A percentile compares a stretch with the other conserved stretches of the same genome.
Conservation (phyloP, 2,113 vertebrate species). For the Suncus etruscus region DNA sequence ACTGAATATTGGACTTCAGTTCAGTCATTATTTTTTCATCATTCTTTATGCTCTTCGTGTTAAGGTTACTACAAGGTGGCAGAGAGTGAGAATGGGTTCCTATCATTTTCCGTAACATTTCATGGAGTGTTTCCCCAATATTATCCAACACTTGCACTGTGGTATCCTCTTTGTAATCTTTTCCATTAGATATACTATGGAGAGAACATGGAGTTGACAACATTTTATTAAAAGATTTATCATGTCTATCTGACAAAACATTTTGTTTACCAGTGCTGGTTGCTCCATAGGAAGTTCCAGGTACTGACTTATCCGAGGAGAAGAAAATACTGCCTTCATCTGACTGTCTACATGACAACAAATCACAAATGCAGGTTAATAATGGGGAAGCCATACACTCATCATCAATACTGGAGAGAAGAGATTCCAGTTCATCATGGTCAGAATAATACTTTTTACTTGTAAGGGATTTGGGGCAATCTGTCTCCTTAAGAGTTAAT, state of each 20-base stretch:
- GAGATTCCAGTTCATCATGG: conserved; percentile 34
- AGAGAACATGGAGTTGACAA: conserved; percentile 59
- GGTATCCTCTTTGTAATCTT: conserved; percentile 31
- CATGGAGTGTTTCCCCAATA: conserved; percentile 72
- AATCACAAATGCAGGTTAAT: conserved; percentile 72
- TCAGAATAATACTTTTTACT: background rate
- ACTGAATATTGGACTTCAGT: conserved; percentile 55
- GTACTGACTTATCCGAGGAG: background rate
- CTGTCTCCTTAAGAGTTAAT: background rate
- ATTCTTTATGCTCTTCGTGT: background rate
- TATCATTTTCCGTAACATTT: conserved; percentile 72
- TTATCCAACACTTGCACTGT: conserved; percentile 67
- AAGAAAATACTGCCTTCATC: background rate
- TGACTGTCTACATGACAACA: conserved; percentile 53
- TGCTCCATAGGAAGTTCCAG: background rate
- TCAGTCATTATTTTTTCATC: background rate
- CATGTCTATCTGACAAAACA: conserved; percentile 9
- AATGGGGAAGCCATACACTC: conserved; percentile 64
- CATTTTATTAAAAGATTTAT: conserved; percentile 19
- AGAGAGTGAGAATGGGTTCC: background rate
- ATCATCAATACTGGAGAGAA: conserved; percentile 13
- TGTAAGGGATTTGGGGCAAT: background rate
- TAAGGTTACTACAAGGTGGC: background rate
- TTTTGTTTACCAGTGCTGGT: conserved; percentile 1
- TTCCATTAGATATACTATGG: conserved; percentile 51